phyloP scores from a whole-genome alignment of 2,113 vertebrate genomes.

The Diadophis punctatus region DNA sequence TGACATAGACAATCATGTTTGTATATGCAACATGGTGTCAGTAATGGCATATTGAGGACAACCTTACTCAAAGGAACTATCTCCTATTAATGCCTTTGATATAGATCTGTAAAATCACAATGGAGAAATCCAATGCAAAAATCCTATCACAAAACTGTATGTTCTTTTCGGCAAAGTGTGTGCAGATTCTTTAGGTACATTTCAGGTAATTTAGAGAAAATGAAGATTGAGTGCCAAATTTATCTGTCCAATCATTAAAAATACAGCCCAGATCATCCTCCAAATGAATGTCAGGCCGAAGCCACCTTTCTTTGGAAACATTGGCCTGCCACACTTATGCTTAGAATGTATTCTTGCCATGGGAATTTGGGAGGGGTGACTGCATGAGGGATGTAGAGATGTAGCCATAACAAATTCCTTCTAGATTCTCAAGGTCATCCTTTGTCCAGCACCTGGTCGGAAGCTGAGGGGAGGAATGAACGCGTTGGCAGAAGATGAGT shows the following conservation, averaged over 20 bases:
- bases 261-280: background rate
- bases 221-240: background rate
- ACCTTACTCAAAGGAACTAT: background rate
- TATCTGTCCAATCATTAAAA: background rate
- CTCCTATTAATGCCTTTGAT: background rate
- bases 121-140: background rate
- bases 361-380: too few relatives aligned
- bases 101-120: background rate
- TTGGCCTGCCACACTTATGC: too few relatives aligned
- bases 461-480: too few relatives aligned
- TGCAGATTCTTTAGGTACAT: background rate
- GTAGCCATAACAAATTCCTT: too few relatives aligned
- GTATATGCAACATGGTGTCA: background rate
- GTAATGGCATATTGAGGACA: background rate
- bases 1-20: background rate
- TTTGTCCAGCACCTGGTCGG: too few relatives aligned
- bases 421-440: too few relatives aligned
- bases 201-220: background rate
- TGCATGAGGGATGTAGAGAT: too few relatives aligned
- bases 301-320: too few relatives aligned
- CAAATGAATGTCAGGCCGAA: too few relatives aligned
- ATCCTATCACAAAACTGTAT: background rate
- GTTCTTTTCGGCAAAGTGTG: background rate
- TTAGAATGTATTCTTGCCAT: too few relatives aligned
- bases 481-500: too few relatives aligned